Base-by-base conservation (phyloP, 2,797 vertebrate species). In the Clarias laeviceps region DNA sequence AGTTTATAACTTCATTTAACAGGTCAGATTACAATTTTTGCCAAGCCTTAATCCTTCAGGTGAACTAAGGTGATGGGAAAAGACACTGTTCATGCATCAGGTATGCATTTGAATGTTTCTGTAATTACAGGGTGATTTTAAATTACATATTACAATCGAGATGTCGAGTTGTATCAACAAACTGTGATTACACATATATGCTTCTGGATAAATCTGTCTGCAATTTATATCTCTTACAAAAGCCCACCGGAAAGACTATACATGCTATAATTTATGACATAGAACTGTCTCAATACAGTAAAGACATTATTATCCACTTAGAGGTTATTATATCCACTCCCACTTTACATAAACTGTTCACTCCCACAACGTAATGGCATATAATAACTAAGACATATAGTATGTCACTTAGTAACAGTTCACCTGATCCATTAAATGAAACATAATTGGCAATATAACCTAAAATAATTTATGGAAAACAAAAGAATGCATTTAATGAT, bases 131-230 rank as follows among this genome's bases (percentile, higher is more conserved):
- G 9, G 11, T 77, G 56, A 59, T 34, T 0, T 20, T 22, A 29
- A 59, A 57, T 76, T 11, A 50, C 56, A 82, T 62, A 40, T 65
- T 85, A 86, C 80, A 81, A 88, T 50, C 45, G 11, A 50, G 45
- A 87, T 87, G n/a, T n/a, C n/a, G n/a, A 87, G 87, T 74, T 7
- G 15, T 15, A 73, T 27, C n/a, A 6, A 7, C 27, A 6, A 27
- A 1, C 45, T 27, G 45, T n/a, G 18, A 70, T 24, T 37, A 40
- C 34, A 24, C 8, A 24, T 18, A 29, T 1, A 6, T 66, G 64
- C 40, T 22, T 77, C 18, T 34, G 27, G 27, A 59, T 59, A 77
- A 77, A 77, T 11, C 27, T 77, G 56, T 74, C 45, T 54, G 45
- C 18, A 27, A 54, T 54, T 54, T 24, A 14, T 4, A 72, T 72